These are phyloP conservation scores for Lates japonicus DNA, from an alignment of 2,797 vertebrate species.

Conservation along the genomic window DNA sequence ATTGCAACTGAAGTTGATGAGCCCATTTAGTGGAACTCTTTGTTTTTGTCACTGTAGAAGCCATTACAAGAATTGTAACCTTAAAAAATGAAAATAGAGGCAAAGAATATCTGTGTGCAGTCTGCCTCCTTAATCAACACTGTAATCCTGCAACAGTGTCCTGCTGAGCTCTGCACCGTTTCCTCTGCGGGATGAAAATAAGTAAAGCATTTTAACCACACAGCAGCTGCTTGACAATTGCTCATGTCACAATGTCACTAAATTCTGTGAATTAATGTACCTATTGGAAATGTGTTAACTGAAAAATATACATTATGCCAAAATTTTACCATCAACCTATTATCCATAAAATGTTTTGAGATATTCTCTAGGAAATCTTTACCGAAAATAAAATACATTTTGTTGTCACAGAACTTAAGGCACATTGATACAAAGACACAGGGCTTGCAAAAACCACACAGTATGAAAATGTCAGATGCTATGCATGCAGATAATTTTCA, in stretches of 20 bases:
- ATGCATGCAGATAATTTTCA: not conserved
- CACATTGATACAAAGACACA: not conserved
- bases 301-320: not conserved
- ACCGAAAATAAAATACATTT: not conserved
- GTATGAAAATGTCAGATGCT: not conserved
- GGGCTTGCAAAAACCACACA: not conserved
- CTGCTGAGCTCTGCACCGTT: conserved; percentile 79
- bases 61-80: not conserved
- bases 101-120: conserved; percentile 25
- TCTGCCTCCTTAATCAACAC: conserved; percentile 26
- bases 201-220: conserved; percentile 31
- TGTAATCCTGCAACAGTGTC: conserved; percentile 65
- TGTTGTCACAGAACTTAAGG: not conserved
- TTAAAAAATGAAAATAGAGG: not conserved
- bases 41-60: conserved; percentile 5
- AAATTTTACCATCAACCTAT: not conserved
- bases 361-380: not conserved
- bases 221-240: not conserved
- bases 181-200: conserved; percentile 81
- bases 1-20: conserved; percentile 14
- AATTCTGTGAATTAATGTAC: not conserved
- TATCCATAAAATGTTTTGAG: conserved; percentile 7
- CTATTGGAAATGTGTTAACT: not conserved
- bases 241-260: not conserved
- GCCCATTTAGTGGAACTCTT: conserved; percentile 1